A percentile compares a stretch with the other conserved stretches of the same genome.
These are phyloP conservation scores for Aspiorhynchus laticeps DNA, from an alignment of 2,113 vertebrate species.

Conservation along the genomic window DNA sequence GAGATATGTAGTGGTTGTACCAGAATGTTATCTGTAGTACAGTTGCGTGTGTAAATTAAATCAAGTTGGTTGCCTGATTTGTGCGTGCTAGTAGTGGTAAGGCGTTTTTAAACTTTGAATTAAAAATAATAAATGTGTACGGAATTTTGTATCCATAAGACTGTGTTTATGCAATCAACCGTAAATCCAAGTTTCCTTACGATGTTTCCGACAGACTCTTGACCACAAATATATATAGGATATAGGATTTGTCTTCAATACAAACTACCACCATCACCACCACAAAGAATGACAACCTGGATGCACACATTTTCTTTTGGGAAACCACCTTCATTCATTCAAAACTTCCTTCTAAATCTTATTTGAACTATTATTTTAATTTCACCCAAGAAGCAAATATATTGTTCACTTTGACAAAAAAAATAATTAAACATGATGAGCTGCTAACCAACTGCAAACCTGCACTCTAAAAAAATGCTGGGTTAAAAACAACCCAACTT, in stretches of 20 bases:
- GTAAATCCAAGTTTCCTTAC: background rate
- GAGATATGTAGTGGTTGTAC: too few relatives aligned
- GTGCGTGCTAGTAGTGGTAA: too few relatives aligned
- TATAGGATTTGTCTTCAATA: background rate
- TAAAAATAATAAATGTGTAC: background rate
- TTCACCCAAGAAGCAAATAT: background rate
- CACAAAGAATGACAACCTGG: background rate
- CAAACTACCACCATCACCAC: background rate
- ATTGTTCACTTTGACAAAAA: constrained; percentile 47
- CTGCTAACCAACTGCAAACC: background rate
- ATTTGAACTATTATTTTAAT: background rate
- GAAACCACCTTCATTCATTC: constrained; percentile 2
- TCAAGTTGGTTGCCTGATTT: too few relatives aligned
- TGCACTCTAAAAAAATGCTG: background rate
- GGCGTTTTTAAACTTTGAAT: background rate
- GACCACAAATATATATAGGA: too few relatives aligned
- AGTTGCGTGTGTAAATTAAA: too few relatives aligned
- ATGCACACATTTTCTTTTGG: background rate
- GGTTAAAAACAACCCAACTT: too few relatives aligned
- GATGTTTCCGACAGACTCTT: background rate
- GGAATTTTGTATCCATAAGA: too few relatives aligned
- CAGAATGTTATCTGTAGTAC: too few relatives aligned
- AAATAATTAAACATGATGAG: constrained; percentile 16
- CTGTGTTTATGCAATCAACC: background rate
- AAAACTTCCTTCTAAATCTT: background rate